Evolutionary conservation across 2,888 invertebrate species (phyloP), one percentile per base, ranked within the genome.

Genomic region (Parelbella ahira): DNA sequence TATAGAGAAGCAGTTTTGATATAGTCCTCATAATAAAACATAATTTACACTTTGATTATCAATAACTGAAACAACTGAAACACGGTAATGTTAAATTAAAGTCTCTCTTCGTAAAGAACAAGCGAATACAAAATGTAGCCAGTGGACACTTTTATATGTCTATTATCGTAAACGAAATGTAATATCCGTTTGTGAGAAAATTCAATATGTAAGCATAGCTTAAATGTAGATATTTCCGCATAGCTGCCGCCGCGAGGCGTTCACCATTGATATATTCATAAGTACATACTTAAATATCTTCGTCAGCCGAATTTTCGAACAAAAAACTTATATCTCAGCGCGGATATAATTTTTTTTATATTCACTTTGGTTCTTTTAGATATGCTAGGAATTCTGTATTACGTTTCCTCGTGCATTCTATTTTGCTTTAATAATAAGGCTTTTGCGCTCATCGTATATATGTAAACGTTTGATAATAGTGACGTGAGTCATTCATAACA

Each of bases 221-320:
- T 8, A 3, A 18, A 32, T 8, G 9, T 39, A 44, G 44, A 49
- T 45, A 46, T 60, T 64, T 69, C 64, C 63, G 65, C 60, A 58
- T 68, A 39, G 48, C 48, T 42, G 53, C 13, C 28, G 21, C 6
- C 37, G 13, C 3, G n/a, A 29, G 11, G 7, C 15, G 29, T 28
- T 4, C 27, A 4, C 11, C 7, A n/a, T 10, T 18, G 4, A 10
- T 18, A 6, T 29, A 15, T 29, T 37, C 28, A 21, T 21, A 12
- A 15, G 19, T 29, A 20, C 13, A 8, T 23, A 13, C 23, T n/a
- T 20, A 11, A 8, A 5, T 12, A 37, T 11, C 4, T 10, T 21
- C 21, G 9, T 15, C 21, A 29, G 29, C 4, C 28, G 8, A 28
- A 28, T 13, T 24, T 37, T 18, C 18, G n/a, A 13, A 8, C 24